These are phyloP conservation scores for Oxystoma pomonae DNA, from an alignment of 2,888 invertebrate species.

Conservation along the genomic window DNA sequence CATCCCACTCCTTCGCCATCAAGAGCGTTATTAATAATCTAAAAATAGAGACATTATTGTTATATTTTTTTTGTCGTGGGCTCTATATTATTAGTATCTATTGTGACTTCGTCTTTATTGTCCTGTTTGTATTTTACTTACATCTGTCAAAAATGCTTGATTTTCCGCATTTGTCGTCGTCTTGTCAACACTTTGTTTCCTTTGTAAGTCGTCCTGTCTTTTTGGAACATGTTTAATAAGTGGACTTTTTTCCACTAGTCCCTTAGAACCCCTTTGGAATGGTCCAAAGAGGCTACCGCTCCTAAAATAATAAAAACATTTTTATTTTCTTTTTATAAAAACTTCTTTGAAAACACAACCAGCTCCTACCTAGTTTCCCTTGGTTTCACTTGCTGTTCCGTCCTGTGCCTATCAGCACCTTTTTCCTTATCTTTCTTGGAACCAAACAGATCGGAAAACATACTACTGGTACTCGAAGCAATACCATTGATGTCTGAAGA, in stretches of 20 bases:
- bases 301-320: neutral
- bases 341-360: neutral
- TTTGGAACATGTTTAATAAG: slow-evolving; percentile 77
- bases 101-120: too few relatives aligned
- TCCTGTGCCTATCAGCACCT: slow-evolving; percentile 17
- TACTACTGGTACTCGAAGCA: slow-evolving; percentile 88
- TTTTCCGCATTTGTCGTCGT: slow-evolving; percentile 82
- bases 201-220: slow-evolving; percentile 63
- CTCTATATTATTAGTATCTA: too few relatives aligned
- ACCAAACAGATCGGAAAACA: slow-evolving; percentile 93
- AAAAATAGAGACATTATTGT: slow-evolving; percentile 25
- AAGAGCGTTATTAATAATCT: slow-evolving; percentile 77
- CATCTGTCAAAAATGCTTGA: slow-evolving; percentile 90
- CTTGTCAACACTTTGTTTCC: slow-evolving; percentile 64
- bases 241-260: slow-evolving; percentile 84
- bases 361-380: neutral
- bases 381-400: neutral
- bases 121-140: too few relatives aligned
- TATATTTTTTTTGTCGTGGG: neutral
- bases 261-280: slow-evolving; percentile 74
- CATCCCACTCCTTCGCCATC: slow-evolving; percentile 96
- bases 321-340: neutral
- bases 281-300: slow-evolving; percentile 61
- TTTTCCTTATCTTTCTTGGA: slow-evolving; percentile 51
- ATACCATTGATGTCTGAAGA: slow-evolving; percentile 90